Evolutionary conservation across 1,140 invertebrate species (phyloP).

Genomic region (Panagrolaimus sp.): DNA sequence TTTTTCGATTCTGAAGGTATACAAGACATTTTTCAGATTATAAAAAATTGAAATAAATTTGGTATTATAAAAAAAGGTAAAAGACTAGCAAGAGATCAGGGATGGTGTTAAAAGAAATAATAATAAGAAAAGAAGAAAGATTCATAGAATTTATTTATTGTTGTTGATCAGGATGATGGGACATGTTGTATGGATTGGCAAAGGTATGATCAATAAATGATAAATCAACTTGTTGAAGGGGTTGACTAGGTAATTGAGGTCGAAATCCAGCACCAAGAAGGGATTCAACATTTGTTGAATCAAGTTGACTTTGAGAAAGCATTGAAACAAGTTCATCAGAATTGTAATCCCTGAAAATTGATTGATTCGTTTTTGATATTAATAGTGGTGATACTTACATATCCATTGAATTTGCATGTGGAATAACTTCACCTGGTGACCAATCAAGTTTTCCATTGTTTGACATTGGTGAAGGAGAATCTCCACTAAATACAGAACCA

Average conservation of each 20-base stretch:
- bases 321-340: slow-evolving; percentile 45
- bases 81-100: background rate
- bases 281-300: slow-evolving; percentile 51
- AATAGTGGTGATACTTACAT: slow-evolving; percentile 37
- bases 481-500: slow-evolving; percentile 48
- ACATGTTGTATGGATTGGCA: slow-evolving; percentile 17
- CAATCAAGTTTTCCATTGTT: slow-evolving; percentile 55
- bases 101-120: background rate
- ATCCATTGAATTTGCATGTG: slow-evolving; percentile 49
- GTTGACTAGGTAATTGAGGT: slow-evolving; percentile 52
- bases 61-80: background rate
- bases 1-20: too few species aligned
- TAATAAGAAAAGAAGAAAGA: background rate
- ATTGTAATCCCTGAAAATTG: slow-evolving; percentile 18
- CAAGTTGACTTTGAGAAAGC: slow-evolving; percentile 42
- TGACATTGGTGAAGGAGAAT: slow-evolving; percentile 54
- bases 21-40: slow-evolving; percentile 5
- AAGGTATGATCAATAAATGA: slow-evolving; percentile 51
- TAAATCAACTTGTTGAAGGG: slow-evolving; percentile 54
- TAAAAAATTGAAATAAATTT: slow-evolving; percentile 12
- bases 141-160: slow-evolving; percentile 3
- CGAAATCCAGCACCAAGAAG: slow-evolving; percentile 52
- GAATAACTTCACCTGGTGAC: slow-evolving; percentile 55
- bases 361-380: slow-evolving; percentile 6
- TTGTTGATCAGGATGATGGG: slow-evolving; percentile 1